These are phyloP conservation scores for Parapsyche elsis DNA, from an alignment of 1,140 invertebrate genomes.

Conservation along the genomic window DNA sequence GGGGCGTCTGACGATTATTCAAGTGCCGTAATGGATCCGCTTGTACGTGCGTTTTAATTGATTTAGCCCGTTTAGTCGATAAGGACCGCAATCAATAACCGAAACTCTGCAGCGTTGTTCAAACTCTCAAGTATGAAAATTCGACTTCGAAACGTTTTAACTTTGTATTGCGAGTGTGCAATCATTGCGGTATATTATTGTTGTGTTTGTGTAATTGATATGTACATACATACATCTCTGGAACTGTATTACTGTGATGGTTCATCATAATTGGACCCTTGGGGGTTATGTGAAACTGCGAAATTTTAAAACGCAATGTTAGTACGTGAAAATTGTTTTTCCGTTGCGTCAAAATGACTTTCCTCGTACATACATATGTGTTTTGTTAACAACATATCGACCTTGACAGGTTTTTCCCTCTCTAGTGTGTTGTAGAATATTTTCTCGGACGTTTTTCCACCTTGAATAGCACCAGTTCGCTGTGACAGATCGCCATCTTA, in stretches of 20 bases:
- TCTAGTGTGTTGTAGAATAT: neutral
- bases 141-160: no score
- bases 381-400: constrained; percentile 31
- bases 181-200: no score
- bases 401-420: constrained; percentile 32
- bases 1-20: neutral
- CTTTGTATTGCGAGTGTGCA: no score
- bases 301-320: no score
- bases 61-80: constrained; percentile 21
- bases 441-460: constrained; percentile 29
- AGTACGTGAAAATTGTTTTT: no score
- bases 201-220: no score
- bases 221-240: no score
- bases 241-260: no score
- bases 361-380: constrained; percentile 11
- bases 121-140: no score
- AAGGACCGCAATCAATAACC: constrained; percentile 20
- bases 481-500: constrained; percentile 15
- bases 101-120: neutral
- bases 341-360: no score
- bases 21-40: constrained; percentile 36
- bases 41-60: constrained; percentile 31
- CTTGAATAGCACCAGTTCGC: constrained; percentile 18
- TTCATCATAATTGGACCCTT: no score
- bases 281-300: no score